Evolutionary conservation across 2,797 vertebrate species (phyloP).

Genomic region (Schizopygopsis malacanthus): DNA sequence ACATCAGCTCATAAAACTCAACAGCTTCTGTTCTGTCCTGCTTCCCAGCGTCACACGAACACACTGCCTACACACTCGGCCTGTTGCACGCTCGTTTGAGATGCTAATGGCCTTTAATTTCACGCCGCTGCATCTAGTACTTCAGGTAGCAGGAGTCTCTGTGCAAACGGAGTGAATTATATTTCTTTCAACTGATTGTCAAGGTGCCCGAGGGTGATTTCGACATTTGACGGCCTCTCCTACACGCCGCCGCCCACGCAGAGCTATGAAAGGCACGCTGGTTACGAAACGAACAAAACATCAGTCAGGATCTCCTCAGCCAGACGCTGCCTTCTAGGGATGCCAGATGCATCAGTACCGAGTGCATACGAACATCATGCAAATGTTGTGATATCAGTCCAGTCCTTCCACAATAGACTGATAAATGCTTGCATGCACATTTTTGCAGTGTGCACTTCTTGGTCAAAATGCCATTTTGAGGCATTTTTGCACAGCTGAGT

Average conservation of each 20-base stretch:
- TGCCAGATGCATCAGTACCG: not conserved
- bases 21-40: constrained; percentile 16
- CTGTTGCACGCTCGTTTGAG: not conserved
- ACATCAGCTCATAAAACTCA: constrained; percentile 43
- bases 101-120: constrained; percentile 10
- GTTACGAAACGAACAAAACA: constrained; percentile 6
- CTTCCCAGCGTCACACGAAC: constrained; percentile 14
- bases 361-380: not conserved
- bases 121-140: not conserved
- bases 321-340: constrained; percentile 3
- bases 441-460: not conserved
- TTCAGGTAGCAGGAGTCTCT: not conserved
- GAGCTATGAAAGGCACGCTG: constrained; percentile 13
- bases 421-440: not conserved
- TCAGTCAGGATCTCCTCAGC: constrained; percentile 1
- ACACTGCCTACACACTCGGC: constrained; percentile 15
- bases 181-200: constrained; percentile 7
- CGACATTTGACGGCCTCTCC: constrained; percentile 1
- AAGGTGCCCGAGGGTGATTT: constrained; percentile 9
- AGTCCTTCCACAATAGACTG: not conserved
- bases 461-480: not conserved
- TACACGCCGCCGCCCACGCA: constrained; percentile 8
- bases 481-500: not conserved
- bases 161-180: not conserved
- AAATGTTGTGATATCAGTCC: not conserved